A percentile compares a stretch with the other conserved stretches of the same genome.
phyloP scores from a whole-genome alignment of 1,140 invertebrate genomes.

The Drosophila sproati region DNA sequence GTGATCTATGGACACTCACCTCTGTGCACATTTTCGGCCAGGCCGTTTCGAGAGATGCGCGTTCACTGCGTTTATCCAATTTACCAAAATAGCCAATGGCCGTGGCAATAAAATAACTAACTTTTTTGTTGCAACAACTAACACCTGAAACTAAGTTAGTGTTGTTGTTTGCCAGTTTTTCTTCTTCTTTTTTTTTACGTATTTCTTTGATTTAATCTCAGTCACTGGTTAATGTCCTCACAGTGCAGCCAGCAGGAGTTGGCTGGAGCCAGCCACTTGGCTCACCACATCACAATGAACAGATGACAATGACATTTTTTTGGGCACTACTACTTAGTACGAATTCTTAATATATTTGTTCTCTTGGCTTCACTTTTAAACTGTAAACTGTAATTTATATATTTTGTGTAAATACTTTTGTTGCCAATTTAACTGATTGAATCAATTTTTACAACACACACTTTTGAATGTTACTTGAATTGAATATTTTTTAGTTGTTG shows the following conservation, averaged over 20 bases:
- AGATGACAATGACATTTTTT: conserved; percentile 64
- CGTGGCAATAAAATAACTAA: conserved; percentile 14
- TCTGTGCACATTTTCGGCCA: conserved; percentile 81
- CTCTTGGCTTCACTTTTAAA: conserved; percentile 33
- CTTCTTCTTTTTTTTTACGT: not conserved
- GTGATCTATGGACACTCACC: conserved; percentile 54
- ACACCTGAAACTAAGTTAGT: conserved; percentile 18
- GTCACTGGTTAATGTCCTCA: conserved; percentile 44
- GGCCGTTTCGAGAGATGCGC: conserved; percentile 53
- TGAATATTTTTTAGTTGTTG: conserved; percentile 25
- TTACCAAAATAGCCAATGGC: conserved; percentile 36
- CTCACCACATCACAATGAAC: conserved; percentile 66
- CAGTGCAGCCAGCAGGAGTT: conserved; percentile 50
- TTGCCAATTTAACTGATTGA: conserved; percentile 22
- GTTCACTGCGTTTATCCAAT: conserved; percentile 70
- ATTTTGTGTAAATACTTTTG: conserved; percentile 20
- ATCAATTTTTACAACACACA: conserved; percentile 26
- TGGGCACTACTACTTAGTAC: conserved; percentile 22
- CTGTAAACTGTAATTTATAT: conserved; percentile 5
- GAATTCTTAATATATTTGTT: conserved; percentile 15
- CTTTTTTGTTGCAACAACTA: conserved; percentile 16
- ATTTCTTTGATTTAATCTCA: conserved; percentile 19
- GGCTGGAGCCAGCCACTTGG: conserved; percentile 50
- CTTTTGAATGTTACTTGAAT: conserved; percentile 37
- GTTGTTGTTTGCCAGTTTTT: conserved; percentile 26